Percentiles rank a stretch among this genome's conserved stretches.
phyloP scores from a whole-genome alignment of 2,113 vertebrate species.

The Ciconia maguari region DNA sequence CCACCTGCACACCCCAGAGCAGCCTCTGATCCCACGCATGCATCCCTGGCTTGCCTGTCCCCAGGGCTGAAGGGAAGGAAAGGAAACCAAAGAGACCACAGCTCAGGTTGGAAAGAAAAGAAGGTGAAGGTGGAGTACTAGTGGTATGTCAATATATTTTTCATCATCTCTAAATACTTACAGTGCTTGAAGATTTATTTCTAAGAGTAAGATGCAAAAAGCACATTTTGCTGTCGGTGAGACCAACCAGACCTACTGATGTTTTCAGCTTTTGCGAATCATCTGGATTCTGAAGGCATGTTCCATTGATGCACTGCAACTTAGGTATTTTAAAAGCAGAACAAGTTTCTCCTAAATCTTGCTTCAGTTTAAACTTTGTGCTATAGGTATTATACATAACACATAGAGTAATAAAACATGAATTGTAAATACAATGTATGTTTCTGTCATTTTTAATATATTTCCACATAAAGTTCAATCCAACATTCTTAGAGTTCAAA shows the following conservation, averaged over 20 bases:
- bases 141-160: background rate
- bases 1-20: background rate
- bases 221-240: background rate
- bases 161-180: background rate
- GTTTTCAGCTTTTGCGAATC: background rate
- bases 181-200: background rate
- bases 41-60: fast-evolving
- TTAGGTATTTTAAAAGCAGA: background rate
- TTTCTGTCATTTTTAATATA: background rate
- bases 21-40: background rate
- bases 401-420: background rate
- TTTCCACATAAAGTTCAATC: background rate
- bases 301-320: background rate
- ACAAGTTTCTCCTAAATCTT: background rate
- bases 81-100: background rate
- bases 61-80: background rate
- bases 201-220: background rate
- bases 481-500: background rate
- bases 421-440: background rate
- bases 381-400: background rate
- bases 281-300: background rate
- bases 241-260: background rate
- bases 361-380: background rate
- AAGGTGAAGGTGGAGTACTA: background rate
- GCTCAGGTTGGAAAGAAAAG: background rate